Base-by-base conservation (phyloP, 1,140 invertebrate genomes). In the Scaptomyza hsui region DNA sequence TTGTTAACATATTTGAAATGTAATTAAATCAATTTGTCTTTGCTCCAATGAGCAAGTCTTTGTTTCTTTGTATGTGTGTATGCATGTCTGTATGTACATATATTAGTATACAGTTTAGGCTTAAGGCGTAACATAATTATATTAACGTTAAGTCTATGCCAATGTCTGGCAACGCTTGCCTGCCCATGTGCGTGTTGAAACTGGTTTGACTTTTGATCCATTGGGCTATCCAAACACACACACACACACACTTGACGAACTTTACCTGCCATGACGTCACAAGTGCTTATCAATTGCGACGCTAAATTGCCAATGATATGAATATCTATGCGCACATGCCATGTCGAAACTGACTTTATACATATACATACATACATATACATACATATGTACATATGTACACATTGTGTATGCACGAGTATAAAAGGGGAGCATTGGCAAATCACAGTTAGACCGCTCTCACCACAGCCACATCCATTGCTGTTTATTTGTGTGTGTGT, bases 1-100 rank as follows among this genome's bases (percentile, higher is more conserved):
- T 71, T 72, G 69, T 68, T 64, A 63, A 69, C 57, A 72, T 69
- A 70, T 77, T 76, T 45, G 55, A 76, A 74, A 74, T 63, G 64
- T 62, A 76, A 76, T 76, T 76, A 76, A 76, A 74, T 70, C 53
- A 76, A 70, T 63, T 74, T 74, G 72, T 64, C 67, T 59, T 37
- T 72, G 61, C 62, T 60, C 53, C 67, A 75, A 60, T 60, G 63
- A 48, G 56, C 69, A 74, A 35, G 21, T 18, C 37, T 29, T 16
- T 41, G 16, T 26, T 4, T 53, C 5, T 29, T 15, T 60, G 35
- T 53, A 10, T 49, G 47, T 47, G 2, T 35, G 48, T 41, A 16
- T 51, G 7, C 26, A 45, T 70, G 41, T 53, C 7, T 60, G 18
- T 39, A 9, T 48, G 21, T 49, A 21, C 7, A 5, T 29, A 9